Evolutionary conservation across 2,888 invertebrate genomes (phyloP), one percentile per base, ranked within the genome.

Genomic region (Adineta ricciae): DNA sequence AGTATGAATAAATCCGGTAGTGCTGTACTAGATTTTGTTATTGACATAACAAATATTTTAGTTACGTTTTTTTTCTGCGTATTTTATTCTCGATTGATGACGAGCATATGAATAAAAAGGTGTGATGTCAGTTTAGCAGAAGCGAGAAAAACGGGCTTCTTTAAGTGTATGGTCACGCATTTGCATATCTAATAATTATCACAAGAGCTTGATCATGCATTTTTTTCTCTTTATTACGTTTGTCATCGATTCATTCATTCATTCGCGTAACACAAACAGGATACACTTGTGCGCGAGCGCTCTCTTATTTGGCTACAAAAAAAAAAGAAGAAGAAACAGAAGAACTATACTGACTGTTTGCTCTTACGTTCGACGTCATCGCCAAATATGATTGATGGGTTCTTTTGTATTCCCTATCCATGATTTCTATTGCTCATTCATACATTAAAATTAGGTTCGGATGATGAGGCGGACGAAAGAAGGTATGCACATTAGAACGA

Each of bases 341-440:
- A 64, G 64, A 32, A 64, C 64, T 64, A 64, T 64, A 64, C 64
- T 64, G 64, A 64, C 27, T 64, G 64, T 36, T 64, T 32, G 64
- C 36, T 64, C 64, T 64, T 64, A 64, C 64, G 64, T 64, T 32
- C 64, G 16, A 64, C 32, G 64, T 64, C 64, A 64, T 64, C 32
- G 32, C 32, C 64, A 64, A 64, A 32, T 41, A 78, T 78, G 78
- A 78, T 78, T 41, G 78, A 78, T 78, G 78, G 41, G 78, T 78
- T 78, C 41, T n/a, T 78, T 41, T 78, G n/a, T 78, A n/a, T 78
- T 32, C 32, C 32, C 64, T 36, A 64, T 64, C 64, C 32, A 64
- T 64, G 64, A 64, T 64, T 64, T 64, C 64, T 64, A 14, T 64
- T 64, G 64, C 64, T 64, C 64, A 16, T 32, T 64, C 32, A 64